phyloP scores from a whole-genome alignment of 2,797 vertebrate species.

The Nyctibius grandis region DNA sequence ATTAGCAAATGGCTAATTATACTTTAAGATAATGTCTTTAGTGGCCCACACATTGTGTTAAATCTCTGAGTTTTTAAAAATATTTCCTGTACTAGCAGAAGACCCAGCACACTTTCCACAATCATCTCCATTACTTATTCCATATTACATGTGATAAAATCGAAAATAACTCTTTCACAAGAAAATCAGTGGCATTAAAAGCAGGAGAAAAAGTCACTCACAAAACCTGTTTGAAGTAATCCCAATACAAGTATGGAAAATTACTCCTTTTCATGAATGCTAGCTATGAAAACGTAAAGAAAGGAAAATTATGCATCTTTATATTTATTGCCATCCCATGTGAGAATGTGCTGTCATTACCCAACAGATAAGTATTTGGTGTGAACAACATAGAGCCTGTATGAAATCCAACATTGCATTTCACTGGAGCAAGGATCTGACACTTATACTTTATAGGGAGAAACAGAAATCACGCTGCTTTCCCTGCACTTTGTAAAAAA shows the following conservation, averaged over 20 bases:
- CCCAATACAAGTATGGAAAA: conserved; percentile 1
- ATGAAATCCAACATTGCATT: background rate
- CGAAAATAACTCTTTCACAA: background rate
- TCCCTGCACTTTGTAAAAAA: background rate
- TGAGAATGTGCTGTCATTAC: conserved; percentile 30
- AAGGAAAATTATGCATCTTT: conserved; percentile 8
- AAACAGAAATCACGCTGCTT: background rate
- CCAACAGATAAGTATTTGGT: conserved; percentile 36
- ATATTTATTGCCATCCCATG: conserved; percentile 41
- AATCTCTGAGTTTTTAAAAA: background rate
- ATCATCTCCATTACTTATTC: conserved; percentile 39
- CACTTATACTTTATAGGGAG: background rate
- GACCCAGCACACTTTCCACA: background rate
- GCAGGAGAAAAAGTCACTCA: conserved; percentile 42
- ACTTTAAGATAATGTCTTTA: background rate
- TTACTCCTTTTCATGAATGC: background rate
- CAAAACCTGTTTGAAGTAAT: conserved; percentile 41
- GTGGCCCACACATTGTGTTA: background rate
- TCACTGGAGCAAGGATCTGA: background rate
- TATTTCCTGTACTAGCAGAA: conserved; percentile 7
- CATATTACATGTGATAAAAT: background rate
- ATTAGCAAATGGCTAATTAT: conserved; percentile 38
- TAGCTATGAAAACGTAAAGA: conserved; percentile 23
- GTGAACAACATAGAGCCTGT: background rate
- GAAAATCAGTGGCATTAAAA: conserved; percentile 15